Base-by-base conservation (phyloP, 2,888 invertebrate genomes). In the Acronicta aceris region DNA sequence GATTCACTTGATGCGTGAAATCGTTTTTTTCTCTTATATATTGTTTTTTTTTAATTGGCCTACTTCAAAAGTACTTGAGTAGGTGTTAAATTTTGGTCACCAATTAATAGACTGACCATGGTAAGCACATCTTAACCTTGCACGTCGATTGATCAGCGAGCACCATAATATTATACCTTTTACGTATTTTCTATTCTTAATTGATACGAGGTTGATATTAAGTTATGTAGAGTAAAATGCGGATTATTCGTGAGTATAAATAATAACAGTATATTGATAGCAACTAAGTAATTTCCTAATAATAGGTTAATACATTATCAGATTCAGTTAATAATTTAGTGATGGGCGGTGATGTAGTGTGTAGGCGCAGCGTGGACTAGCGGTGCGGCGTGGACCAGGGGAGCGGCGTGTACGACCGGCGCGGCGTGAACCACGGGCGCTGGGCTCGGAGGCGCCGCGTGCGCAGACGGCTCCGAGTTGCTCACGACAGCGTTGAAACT, bases 401-500 rank as follows among this genome's bases (percentile, higher is more conserved):
- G 80, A 0, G 77, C 67, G 0, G 82, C 78, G 58, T 84, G 79
- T 12, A 79, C 78, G 0, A 80, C 49, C 0, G 81, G 81, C 2
- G 76, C 77, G 8, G 81, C 72, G 49, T 86, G 86, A 8, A 84
- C 70, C 3, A 83, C 60, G 0, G 84, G 75, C 7, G 63, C 49
- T 2, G 79, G 81, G 81, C 55, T 84, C 65, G 53, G 85, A 68
- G 85, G 86, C 3, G 87, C 88, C 15, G 88, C 84, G 38, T 90
- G 89, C 7, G 83, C 82, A 40, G 87, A 82, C 6, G 93, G 90
- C 61, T 88, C 89, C 0, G 93, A 92, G 82, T 91, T 92, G 81
- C 91, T 91, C 33, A 94, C 94, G 45, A 93, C 75, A 25, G 94
- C 94, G 83, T 93, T 93, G 84, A 94, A 94, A 25, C 94, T 94